Conservation (phyloP, 2,797 vertebrate species). For the Manis crassicaudata region DNA sequence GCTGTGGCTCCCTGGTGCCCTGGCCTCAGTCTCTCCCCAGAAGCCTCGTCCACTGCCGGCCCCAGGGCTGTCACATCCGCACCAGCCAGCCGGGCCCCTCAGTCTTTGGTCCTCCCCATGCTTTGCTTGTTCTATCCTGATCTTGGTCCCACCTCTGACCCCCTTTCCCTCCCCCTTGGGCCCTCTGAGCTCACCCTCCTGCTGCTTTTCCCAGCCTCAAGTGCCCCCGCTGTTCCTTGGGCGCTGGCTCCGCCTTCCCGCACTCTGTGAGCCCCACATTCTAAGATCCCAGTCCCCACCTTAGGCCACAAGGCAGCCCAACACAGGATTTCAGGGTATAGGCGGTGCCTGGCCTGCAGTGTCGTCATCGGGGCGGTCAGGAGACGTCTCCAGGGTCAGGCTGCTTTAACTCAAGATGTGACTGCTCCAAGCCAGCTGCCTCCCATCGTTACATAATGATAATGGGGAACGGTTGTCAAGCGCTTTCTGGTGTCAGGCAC, state of each 20-base stretch:
- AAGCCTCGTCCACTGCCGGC: not conserved
- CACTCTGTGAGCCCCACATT: not conserved
- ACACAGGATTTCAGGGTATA: not conserved
- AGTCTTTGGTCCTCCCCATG: too few relatives aligned
- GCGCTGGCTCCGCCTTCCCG: too few relatives aligned
- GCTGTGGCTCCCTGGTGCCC: not conserved
- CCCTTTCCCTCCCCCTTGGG: not conserved
- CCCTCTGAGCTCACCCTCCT: accelerated
- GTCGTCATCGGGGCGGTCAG: not conserved
- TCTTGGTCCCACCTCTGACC: not conserved
- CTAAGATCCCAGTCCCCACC: accelerated
- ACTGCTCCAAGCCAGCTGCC: not conserved
- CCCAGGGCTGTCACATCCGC: not conserved
- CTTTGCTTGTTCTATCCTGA: not conserved
- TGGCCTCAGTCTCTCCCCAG: not conserved
- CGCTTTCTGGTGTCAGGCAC: not conserved
- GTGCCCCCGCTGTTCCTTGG: not conserved
- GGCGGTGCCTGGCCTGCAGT: not conserved
- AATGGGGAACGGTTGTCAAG: accelerated
- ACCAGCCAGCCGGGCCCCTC: not conserved
- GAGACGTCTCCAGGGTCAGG: accelerated
- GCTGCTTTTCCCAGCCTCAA: not conserved
- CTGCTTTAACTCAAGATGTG: not conserved
- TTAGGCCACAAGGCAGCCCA: accelerated
- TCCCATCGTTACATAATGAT: accelerated